These are phyloP conservation scores for Zosterops lateralis DNA, from an alignment of 2,113 vertebrate genomes.

Conservation along the genomic window DNA sequence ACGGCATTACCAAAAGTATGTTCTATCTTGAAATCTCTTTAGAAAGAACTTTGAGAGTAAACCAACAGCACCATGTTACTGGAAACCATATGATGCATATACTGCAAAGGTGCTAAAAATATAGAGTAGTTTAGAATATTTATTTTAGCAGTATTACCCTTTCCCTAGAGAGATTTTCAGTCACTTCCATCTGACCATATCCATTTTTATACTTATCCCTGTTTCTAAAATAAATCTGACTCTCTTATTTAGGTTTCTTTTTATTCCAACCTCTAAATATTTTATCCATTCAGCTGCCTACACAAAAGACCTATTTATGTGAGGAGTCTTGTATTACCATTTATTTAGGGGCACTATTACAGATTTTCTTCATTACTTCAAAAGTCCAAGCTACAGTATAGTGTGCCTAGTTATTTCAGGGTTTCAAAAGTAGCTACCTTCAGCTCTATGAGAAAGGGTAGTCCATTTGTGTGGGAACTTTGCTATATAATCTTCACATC, in stretches of 20 bases:
- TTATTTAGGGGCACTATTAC: not conserved
- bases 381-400: not conserved
- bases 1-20: too few relatives aligned
- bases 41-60: not conserved
- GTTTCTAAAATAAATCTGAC: slow-evolving; percentile 20
- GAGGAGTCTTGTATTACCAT: not conserved
- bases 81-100: not conserved
- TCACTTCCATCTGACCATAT: slow-evolving; percentile 25
- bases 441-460: not conserved
- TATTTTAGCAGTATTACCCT: slow-evolving; percentile 26
- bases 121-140: not conserved
- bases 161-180: slow-evolving; percentile 22
- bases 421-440: not conserved
- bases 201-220: slow-evolving; percentile 27
- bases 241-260: not conserved
- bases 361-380: not conserved
- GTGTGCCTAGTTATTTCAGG: not conserved
- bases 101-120: not conserved
- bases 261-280: not conserved
- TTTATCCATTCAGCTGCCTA: not conserved
- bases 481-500: not conserved
- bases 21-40: not conserved
- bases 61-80: not conserved
- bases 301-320: not conserved
- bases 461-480: not conserved